A percentile compares a stretch with the other conserved stretches of the same genome.
Evolutionary conservation across 1,140 invertebrate species (phyloP).

Genomic region (Anastrepha ludens): DNA sequence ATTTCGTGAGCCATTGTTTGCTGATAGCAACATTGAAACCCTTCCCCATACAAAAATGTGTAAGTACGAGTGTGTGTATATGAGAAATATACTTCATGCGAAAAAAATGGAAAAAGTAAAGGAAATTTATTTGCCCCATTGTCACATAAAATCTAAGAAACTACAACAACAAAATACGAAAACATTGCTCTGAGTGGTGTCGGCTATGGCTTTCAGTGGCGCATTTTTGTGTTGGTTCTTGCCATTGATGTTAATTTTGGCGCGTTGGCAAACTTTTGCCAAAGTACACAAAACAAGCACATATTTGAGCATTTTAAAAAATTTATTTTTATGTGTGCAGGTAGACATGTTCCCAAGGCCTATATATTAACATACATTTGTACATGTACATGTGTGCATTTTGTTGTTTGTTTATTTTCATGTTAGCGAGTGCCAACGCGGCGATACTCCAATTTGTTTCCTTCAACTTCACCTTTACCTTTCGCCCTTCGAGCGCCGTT

Average conservation of each 20-base stretch:
- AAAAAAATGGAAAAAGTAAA: not conserved
- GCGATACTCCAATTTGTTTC: constrained; percentile 15
- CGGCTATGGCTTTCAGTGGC: not conserved
- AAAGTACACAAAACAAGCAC: not conserved
- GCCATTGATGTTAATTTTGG: not conserved
- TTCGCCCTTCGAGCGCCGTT: not conserved
- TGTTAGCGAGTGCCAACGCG: constrained; percentile 5
- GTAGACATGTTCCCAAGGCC: not conserved
- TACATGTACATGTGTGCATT: not conserved
- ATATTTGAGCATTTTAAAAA: not conserved
- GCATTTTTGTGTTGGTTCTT: not conserved
- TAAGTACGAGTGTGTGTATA: too few relatives aligned
- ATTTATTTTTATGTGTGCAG: constrained; percentile 8
- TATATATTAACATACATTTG: not conserved
- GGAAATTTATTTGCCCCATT: constrained; percentile 23
- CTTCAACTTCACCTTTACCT: constrained; percentile 8
- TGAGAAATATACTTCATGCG: not conserved
- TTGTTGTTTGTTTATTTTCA: constrained; percentile 14
- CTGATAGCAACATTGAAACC: not conserved
- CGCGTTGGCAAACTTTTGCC: constrained; percentile 18
- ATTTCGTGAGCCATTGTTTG: not conserved
- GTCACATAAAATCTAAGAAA: constrained; percentile 15
- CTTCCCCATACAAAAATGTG: not conserved
- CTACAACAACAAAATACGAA: not conserved
- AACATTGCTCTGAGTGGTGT: not conserved